Conservation (phyloP, 2,113 vertebrate species). For the Alaudala cheleensis region DNA sequence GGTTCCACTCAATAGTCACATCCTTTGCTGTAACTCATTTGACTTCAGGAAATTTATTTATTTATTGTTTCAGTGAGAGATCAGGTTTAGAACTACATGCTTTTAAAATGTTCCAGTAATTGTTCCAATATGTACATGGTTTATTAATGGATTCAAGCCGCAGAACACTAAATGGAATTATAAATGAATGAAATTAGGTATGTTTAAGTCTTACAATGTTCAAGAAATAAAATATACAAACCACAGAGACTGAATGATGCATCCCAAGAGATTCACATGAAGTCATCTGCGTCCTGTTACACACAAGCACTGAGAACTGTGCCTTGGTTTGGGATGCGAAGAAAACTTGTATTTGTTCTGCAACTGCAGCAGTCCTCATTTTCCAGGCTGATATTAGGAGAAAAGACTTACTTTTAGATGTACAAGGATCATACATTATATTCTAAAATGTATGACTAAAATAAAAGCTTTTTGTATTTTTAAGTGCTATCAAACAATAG, state of each 20-base stretch:
- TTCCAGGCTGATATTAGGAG: slow-evolving; percentile 64
- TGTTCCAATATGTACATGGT: background rate
- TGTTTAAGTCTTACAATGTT: background rate
- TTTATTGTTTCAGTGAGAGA: background rate
- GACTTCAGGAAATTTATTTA: background rate
- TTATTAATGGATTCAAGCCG: slow-evolving; percentile 29
- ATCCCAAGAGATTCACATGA: slow-evolving; percentile 55
- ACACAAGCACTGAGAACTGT: slow-evolving; percentile 63
- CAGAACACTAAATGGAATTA: background rate
- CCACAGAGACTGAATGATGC: slow-evolving; percentile 40
- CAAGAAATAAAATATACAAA: slow-evolving; percentile 58
- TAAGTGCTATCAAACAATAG: background rate
- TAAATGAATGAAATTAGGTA: background rate
- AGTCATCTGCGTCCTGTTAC: slow-evolving; percentile 45
- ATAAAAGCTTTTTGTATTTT: background rate
- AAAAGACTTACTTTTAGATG: slow-evolving; percentile 7
- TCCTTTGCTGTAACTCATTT: slow-evolving; percentile 11
- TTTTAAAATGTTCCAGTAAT: slow-evolving; percentile 21
- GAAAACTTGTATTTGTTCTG: slow-evolving; percentile 50
- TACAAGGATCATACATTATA: background rate
- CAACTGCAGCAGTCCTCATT: slow-evolving; percentile 44
- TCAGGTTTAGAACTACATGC: background rate
- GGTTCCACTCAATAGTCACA: background rate
- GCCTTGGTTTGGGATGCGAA: slow-evolving; percentile 59
- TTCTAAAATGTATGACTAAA: background rate